phyloP scores from a whole-genome alignment of 2,113 vertebrate genomes.

The Cricetomys ansorgei region DNA sequence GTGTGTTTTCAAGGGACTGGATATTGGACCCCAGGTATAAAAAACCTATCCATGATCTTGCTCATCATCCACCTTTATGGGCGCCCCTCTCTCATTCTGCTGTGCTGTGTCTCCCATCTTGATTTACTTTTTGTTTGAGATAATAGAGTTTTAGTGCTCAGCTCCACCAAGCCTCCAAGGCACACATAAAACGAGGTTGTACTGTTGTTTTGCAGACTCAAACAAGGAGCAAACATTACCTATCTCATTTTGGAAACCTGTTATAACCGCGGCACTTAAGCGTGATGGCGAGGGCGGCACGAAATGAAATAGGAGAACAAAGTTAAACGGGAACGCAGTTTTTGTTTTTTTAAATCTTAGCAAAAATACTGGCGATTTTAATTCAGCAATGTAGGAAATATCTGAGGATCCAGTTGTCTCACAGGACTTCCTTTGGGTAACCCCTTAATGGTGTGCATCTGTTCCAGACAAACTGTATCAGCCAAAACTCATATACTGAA shows the following conservation, averaged over 20 bases:
- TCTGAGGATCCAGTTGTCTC: neutral
- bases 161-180: neutral
- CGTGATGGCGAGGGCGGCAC: neutral
- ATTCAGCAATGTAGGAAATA: neutral
- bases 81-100: accelerated
- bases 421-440: neutral
- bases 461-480: neutral
- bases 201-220: neutral
- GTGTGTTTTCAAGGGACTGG: neutral
- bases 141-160: slow-evolving; percentile 43
- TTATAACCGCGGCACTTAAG: slow-evolving; percentile 42
- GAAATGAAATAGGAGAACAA: slow-evolving; percentile 38
- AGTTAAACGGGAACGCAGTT: neutral
- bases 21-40: neutral
- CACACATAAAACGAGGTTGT: slow-evolving; percentile 12
- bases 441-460: neutral
- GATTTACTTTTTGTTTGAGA: slow-evolving; percentile 40
- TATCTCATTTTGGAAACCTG: slow-evolving; percentile 11
- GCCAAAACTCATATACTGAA: neutral
- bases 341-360: neutral
- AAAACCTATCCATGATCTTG: neutral
- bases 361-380: neutral
- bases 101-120: neutral
- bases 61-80: neutral
- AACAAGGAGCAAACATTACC: slow-evolving; percentile 23